Percentiles rank a stretch among this genome's conserved stretches.
These are phyloP conservation scores for Macropis europaea DNA, from an alignment of 2,888 invertebrate species.

Conservation along the genomic window DNA sequence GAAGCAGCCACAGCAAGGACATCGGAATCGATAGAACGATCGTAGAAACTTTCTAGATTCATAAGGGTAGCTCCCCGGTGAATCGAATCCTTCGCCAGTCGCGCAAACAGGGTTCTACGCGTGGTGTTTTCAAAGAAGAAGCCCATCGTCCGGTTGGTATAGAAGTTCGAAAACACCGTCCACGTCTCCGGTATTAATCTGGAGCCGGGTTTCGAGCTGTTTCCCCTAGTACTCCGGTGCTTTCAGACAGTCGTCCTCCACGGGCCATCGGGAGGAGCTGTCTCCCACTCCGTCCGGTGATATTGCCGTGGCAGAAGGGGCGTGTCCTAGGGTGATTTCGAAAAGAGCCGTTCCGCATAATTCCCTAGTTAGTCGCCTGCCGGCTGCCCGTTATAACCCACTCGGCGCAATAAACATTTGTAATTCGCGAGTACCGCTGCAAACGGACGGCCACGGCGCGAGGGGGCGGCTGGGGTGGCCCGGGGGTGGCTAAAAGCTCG, in stretches of 20 bases:
- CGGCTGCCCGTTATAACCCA: conserved; percentile 61
- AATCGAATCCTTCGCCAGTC: background rate
- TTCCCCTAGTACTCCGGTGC: background rate
- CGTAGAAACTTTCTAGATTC: background rate
- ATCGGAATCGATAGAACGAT: too few species aligned
- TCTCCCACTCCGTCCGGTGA: conserved; percentile 16
- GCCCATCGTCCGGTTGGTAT: background rate
- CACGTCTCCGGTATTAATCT: conserved; percentile 19
- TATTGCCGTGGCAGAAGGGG: conserved; percentile 24
- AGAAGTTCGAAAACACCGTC: too few species aligned
- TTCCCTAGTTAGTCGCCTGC: conserved; percentile 62
- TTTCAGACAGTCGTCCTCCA: conserved; percentile 15
- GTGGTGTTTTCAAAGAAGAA: background rate
- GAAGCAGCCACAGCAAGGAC: too few species aligned
- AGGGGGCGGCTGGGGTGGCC: background rate
- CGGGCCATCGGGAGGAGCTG: conserved; percentile 22
- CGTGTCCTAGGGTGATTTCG: conserved; percentile 49
- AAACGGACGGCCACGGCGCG: background rate
- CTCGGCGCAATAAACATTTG: conserved; percentile 65
- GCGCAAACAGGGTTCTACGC: background rate
- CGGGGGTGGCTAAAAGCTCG: conserved; percentile 56
- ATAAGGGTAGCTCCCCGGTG: background rate
- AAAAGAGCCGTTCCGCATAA: conserved; percentile 59
- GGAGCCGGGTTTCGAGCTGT: background rate
- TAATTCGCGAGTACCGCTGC: conserved; percentile 56